These are phyloP conservation scores for Drosophila barbarae DNA, from an alignment of 2,888 invertebrate species.

Conservation along the genomic window DNA sequence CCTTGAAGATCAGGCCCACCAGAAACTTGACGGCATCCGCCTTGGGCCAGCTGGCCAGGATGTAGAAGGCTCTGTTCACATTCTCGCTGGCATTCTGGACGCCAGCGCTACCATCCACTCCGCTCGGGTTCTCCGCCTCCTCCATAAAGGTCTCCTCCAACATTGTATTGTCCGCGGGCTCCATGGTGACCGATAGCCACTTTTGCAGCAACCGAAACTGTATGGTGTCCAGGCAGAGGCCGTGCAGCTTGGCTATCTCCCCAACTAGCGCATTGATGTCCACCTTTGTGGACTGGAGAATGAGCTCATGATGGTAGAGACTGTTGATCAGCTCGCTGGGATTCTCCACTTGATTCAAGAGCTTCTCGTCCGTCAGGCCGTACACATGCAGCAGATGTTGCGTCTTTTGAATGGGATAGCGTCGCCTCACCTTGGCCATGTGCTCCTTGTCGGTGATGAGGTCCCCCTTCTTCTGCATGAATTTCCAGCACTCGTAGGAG, in stretches of 20 bases:
- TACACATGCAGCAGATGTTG: slow-evolving; percentile 78
- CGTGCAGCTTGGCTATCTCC: slow-evolving; percentile 76
- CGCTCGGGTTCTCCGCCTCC: slow-evolving; percentile 59
- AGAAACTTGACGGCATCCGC: slow-evolving; percentile 76
- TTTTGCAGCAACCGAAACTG: slow-evolving; percentile 77
- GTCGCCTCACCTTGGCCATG: slow-evolving; percentile 77
- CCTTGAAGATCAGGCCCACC: slow-evolving; percentile 76
- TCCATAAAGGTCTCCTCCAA: slow-evolving; percentile 79
- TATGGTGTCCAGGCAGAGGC: slow-evolving; percentile 71
- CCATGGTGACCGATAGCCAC: slow-evolving; percentile 76
- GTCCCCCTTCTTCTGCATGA: slow-evolving; percentile 67
- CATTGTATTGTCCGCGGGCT: slow-evolving; percentile 66
- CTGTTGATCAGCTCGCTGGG: slow-evolving; percentile 76
- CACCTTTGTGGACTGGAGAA: slow-evolving; percentile 75
- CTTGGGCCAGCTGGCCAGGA: slow-evolving; percentile 78
- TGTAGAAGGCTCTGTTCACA: slow-evolving; percentile 78
- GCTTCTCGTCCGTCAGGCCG: slow-evolving; percentile 76
- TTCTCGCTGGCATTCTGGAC: slow-evolving; percentile 70
- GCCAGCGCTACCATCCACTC: slow-evolving; percentile 41
- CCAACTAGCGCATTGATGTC: slow-evolving; percentile 77
- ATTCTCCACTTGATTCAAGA: slow-evolving; percentile 76
- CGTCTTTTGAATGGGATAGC: slow-evolving; percentile 79
- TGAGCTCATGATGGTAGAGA: slow-evolving; percentile 77
- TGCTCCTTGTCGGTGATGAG: slow-evolving; percentile 70
- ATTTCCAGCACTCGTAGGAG: slow-evolving; percentile 78